These are phyloP conservation scores for Polypedilum pembai DNA, from an alignment of 1,140 invertebrate species.

Conservation along the genomic window DNA sequence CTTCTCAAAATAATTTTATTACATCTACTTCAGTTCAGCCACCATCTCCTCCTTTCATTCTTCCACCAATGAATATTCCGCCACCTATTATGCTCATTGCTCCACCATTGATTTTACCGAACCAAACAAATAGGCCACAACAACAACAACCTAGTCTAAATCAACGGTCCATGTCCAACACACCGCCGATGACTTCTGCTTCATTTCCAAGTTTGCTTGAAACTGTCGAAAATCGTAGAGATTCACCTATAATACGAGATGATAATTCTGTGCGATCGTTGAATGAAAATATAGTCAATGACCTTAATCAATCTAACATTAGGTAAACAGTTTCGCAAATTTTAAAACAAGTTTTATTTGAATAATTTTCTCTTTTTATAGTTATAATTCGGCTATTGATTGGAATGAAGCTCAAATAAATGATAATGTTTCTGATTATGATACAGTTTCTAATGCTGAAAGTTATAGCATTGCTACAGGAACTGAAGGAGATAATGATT, in stretches of 20 bases:
- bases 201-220: too few species aligned
- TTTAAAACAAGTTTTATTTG: not conserved
- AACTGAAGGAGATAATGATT: not conserved
- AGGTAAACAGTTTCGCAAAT: not conserved
- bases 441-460: not conserved
- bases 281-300: too few species aligned
- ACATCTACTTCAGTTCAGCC: not conserved
- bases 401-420: not conserved
- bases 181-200: too few species aligned
- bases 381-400: not conserved
- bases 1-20: not conserved
- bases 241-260: too few species aligned
- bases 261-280: too few species aligned
- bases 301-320: too few species aligned
- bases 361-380: not conserved
- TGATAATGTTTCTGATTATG: not conserved
- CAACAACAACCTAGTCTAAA: too few species aligned
- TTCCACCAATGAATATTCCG: not conserved
- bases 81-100: not conserved
- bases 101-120: not conserved
- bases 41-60: too few species aligned
- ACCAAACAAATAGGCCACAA: too few species aligned
- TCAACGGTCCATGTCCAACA: too few species aligned
- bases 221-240: too few species aligned
- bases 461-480: not conserved